phyloP scores from a whole-genome alignment of 2,113 vertebrate species.

The Agelaius phoeniceus region DNA sequence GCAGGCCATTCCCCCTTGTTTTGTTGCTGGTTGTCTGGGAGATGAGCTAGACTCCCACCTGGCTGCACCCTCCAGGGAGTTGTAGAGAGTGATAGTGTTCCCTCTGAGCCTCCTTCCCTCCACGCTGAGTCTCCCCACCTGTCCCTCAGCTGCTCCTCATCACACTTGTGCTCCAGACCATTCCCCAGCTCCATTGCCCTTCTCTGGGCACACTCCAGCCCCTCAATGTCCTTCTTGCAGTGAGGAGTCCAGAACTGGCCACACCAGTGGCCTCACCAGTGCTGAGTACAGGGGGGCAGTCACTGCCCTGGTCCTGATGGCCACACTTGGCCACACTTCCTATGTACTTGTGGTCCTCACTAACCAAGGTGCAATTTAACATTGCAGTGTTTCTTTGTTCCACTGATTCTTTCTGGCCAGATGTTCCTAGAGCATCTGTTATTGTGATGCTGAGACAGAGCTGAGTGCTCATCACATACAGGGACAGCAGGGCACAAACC shows the following conservation, averaged over 20 bases:
- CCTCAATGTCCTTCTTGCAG: not conserved
- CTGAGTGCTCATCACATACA: not conserved
- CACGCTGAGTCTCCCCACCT: not conserved
- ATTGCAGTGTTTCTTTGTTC: constrained; percentile 1
- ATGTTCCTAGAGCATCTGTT: constrained; percentile 33
- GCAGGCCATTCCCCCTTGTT: not conserved
- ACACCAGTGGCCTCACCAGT: not conserved
- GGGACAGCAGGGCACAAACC: not conserved
- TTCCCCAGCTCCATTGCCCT: not conserved
- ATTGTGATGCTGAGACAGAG: not conserved
- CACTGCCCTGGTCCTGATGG: not conserved
- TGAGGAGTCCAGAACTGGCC: not conserved
- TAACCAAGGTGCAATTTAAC: not conserved
- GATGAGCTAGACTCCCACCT: rapidly evolving
- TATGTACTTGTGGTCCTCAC: not conserved
- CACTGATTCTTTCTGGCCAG: not conserved
- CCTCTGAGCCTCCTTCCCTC: not conserved
- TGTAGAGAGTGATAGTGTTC: not conserved
- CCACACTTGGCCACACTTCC: not conserved
- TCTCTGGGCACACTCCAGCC: rapidly evolving
- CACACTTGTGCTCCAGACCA: not conserved
- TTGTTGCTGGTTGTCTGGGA: not conserved
- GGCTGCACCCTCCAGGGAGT: not conserved
- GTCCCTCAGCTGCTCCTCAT: not conserved
- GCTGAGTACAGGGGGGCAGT: rapidly evolving